Evolutionary conservation across 2,797 vertebrate species (phyloP).

Genomic region (Nothura maculosa): DNA sequence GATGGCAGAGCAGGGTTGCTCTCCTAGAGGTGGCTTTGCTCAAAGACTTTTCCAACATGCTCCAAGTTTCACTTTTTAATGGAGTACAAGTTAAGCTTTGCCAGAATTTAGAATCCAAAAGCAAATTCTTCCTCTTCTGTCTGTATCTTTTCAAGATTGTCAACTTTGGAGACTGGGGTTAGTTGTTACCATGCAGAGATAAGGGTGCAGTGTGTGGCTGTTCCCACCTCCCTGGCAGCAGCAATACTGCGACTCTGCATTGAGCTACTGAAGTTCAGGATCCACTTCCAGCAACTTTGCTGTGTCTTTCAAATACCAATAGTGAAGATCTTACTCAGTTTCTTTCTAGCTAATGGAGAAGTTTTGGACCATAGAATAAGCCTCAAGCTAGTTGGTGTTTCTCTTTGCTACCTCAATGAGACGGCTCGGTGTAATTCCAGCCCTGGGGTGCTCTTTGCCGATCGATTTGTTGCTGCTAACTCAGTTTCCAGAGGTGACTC

Average conservation of each 20-base stretch:
- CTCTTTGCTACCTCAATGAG: no score
- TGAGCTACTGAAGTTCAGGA: background rate
- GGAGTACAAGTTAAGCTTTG: background rate
- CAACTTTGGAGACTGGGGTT: background rate
- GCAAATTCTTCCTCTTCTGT: background rate
- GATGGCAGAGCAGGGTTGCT: rapidly evolving
- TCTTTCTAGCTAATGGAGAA: background rate
- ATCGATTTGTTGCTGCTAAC: background rate
- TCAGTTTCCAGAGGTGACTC: background rate
- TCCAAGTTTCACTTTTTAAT: rapidly evolving
- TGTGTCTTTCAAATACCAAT: background rate
- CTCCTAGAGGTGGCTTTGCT: rapidly evolving
- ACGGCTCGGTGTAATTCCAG: background rate
- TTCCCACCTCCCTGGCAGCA: background rate
- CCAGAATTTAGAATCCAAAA: background rate
- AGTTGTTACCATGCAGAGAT: background rate
- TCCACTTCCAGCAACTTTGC: background rate
- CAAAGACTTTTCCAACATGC: background rate
- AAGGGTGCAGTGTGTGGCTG: rapidly evolving
- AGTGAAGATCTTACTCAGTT: background rate
- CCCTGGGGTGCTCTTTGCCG: background rate
- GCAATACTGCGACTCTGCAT: background rate
- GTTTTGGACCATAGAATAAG: background rate
- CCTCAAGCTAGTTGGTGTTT: background rate
- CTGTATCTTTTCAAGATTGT: background rate